Percentiles rank a stretch among this genome's conserved stretches.
phyloP scores from a whole-genome alignment of 2,113 vertebrate species.

The Bombycilla garrulus region DNA sequence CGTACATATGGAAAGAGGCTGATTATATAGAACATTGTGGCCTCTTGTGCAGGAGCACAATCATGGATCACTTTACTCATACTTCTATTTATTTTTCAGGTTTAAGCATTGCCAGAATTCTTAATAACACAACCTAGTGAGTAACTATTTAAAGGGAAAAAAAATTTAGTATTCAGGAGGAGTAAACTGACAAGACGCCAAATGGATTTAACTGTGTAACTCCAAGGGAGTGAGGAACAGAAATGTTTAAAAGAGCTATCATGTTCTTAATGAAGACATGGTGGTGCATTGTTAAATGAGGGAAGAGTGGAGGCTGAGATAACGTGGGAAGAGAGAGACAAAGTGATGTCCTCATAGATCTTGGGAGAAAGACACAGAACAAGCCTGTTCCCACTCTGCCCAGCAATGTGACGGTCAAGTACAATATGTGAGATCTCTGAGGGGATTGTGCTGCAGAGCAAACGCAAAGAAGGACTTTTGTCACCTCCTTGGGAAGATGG shows the following conservation, averaged over 20 bases:
- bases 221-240: background rate
- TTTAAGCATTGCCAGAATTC: background rate
- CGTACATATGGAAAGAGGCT: background rate
- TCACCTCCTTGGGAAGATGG: background rate
- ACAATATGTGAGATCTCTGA: background rate
- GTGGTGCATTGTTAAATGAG: background rate
- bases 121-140: background rate
- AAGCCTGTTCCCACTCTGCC: background rate
- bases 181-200: background rate
- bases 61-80: background rate
- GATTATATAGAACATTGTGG: background rate
- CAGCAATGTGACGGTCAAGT: background rate
- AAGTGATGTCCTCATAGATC: accelerated
- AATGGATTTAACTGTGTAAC: background rate
- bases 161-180: background rate
- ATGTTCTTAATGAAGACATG: background rate
- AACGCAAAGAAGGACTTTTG: background rate
- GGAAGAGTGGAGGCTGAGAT: background rate
- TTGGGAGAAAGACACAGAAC: background rate
- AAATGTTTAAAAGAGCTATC: background rate
- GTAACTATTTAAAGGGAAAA: background rate
- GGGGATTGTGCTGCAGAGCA: background rate
- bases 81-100: conserved; percentile 22
- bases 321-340: background rate
- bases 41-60: background rate